phyloP scores from a whole-genome alignment of 1,140 invertebrate species.

The Potamilus streckersoni region DNA sequence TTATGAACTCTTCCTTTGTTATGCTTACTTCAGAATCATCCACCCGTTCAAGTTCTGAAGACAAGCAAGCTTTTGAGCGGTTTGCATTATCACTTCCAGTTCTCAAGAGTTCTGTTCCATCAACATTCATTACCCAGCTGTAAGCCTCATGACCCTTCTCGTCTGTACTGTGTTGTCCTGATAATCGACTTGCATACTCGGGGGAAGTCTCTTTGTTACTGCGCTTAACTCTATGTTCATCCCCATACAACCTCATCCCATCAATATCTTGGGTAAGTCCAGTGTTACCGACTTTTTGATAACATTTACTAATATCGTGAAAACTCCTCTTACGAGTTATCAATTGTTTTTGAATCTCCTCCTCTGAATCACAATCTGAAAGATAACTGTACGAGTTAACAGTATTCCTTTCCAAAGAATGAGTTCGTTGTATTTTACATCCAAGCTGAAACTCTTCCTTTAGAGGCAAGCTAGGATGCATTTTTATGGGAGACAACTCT shows the following conservation, averaged over 20 bases:
- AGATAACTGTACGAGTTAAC: slow-evolving; percentile 24
- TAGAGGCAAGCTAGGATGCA: too few relatives aligned
- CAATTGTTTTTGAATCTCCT: not conserved
- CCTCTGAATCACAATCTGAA: slow-evolving; percentile 40
- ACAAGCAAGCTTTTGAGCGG: too few relatives aligned
- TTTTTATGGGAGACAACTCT: not conserved
- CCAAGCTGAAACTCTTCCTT: not conserved
- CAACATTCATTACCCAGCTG: too few relatives aligned
- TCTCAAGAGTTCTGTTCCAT: too few relatives aligned
- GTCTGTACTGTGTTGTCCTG: too few relatives aligned
- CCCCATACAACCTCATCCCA: slow-evolving; percentile 34
- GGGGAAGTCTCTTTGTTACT: slow-evolving; percentile 17
- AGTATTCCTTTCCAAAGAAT: not conserved
- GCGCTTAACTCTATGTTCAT: slow-evolving; percentile 50
- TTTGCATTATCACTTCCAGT: too few relatives aligned
- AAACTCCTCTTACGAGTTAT: slow-evolving; percentile 39
- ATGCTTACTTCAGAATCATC: too few relatives aligned
- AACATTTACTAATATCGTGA: slow-evolving; percentile 36
- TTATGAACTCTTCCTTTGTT: too few relatives aligned
- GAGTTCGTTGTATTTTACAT: not conserved
- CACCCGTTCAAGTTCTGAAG: too few relatives aligned
- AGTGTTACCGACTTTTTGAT: slow-evolving; percentile 12
- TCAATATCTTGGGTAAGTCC: slow-evolving; percentile 50
- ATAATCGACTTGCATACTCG: too few relatives aligned
- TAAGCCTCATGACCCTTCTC: too few relatives aligned